Evolutionary conservation across 2,888 invertebrate species (phyloP), one percentile per base, ranked within the genome.

Genomic region (Altica lythri): DNA sequence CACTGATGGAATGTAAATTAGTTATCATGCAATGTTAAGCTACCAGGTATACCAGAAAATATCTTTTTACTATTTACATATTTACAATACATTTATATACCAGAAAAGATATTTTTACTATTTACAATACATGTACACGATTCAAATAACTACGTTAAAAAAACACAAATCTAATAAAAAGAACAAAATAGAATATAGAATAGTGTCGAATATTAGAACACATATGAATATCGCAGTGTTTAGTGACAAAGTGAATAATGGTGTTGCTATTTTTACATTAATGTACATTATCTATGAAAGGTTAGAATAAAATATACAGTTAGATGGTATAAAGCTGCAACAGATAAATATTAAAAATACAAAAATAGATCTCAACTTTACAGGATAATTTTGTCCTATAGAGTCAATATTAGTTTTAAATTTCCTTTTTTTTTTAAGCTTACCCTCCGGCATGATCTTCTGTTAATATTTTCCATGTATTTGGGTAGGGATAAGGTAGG

Each of bases 211-310:
- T 42, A 45, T 38, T 44, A 45, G 30, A 51, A 32, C 43, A 56
- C 40, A 32, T 45, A 13, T 13, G 38, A 45, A n/a, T 19, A 35
- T 45, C 42, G 47, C 16, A 30, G 13, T 37, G 27, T 40, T 35
- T 35, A 40, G 37, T 40, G 12, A 53, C 22, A 29, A 27, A 51
- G 34, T 38, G 32, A 42, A 38, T 22, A 25, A 13, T 64, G 70
- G 71, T 74, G 73, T 73, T 74, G 74, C 74, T 70, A 72, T 73
- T 72, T 74, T 68, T 61, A 69, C 63, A 63, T 66, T 13, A 49
- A 64, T 65, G 49, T 67, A 68, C 67, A 53, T 61, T 52, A 45
- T 50, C 44, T 52, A 59, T 59, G 56, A 48, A n/a, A 57, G 59
- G 67, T 68, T 68, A 72, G 69, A 65, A 66, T n/a, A 69, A 59